Evolutionary conservation across 1,140 invertebrate species (phyloP).

Genomic region (Brachionus rotundiformis): DNA sequence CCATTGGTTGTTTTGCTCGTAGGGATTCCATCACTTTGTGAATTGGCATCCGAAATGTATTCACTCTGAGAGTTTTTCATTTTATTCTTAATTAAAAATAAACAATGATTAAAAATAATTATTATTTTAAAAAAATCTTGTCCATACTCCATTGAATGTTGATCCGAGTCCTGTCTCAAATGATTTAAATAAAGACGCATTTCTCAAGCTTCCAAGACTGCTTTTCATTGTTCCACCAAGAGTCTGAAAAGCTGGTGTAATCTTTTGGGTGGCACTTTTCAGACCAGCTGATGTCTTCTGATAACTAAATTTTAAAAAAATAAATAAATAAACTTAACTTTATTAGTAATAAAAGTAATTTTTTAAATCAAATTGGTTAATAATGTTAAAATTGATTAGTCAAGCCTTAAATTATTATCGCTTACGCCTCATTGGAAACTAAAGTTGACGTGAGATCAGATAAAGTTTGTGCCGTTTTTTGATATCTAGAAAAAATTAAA

Average conservation of each 20-base stretch:
- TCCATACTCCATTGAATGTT: conserved; percentile 11
- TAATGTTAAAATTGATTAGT: not conserved
- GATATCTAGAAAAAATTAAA: conserved; percentile 28
- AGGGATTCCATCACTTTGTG: not conserved
- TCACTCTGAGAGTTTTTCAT: conserved; percentile 50
- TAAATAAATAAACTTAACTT: not conserved
- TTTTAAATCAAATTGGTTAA: not conserved
- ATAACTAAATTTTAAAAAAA: conserved; percentile 30
- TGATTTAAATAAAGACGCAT: conserved; percentile 27
- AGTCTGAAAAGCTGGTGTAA: conserved; percentile 49
- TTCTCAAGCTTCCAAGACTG: conserved; percentile 48
- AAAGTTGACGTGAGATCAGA: conserved; percentile 23
- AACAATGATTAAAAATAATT: not conserved
- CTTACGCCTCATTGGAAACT: conserved; percentile 43
- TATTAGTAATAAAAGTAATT: not conserved
- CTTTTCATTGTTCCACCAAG: conserved; percentile 40
- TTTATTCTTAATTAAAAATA: conserved; percentile 28
- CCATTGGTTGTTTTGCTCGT: conserved; percentile 41
- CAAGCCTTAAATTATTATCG: not conserved
- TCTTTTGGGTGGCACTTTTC: conserved; percentile 49
- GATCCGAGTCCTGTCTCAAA: conserved; percentile 28
- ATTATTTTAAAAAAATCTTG: not conserved
- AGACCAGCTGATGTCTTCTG: conserved; percentile 51
- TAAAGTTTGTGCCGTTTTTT: conserved; percentile 39
- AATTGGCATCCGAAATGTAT: conserved; percentile 17